Evolutionary conservation across 2,113 vertebrate genomes (phyloP), one percentile per base, ranked within the genome.

Genomic region (Penelope pileata): DNA sequence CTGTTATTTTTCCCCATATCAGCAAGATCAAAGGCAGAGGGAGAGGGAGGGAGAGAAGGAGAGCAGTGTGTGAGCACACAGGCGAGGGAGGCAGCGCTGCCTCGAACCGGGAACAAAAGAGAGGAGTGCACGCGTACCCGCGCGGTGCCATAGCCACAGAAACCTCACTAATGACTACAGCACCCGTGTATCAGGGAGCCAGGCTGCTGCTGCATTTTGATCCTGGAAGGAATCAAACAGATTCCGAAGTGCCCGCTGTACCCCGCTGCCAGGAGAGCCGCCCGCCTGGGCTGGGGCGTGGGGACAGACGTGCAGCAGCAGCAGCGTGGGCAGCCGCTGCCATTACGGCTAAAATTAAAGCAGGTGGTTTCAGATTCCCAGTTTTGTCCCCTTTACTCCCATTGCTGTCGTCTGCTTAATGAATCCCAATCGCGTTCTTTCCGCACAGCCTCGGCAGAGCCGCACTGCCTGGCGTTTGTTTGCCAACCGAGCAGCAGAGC

Each of bases 61-160:
- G 54, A 83, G 27, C 0, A 3, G 86, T 42, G 26, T 14, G 32
- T 89, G 89, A 97, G 93, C 86, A 74, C 45, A 70, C 69, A 69
- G 78, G 86, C 2, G 3, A 94, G 88, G 56, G 74, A 83, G 76
- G 74, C 94, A 87, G 87, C 82, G 24, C 67, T 83, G 84, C 91
- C 81, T 90, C 64, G 22, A 96, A 88, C 51, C 53, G 64, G 77
- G 94, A 97, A 97, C 97, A 97, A 97, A 96, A 97, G 97, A 94
- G 82, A 38, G 69, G 93, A 95, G 80, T 69, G 88, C 93, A 90
- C 80, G 88, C 93, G 68, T 64, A 60, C 63, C 73, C 91, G 90
- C 83, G 47, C 68, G 64, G 73, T 10, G 45, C 19, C 91, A 91
- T 80, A 93, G 93, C 86, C 94, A 93, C 91, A 96, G 92, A 94